phyloP scores from a whole-genome alignment of 1,140 invertebrate species.

The Physella acuta region DNA sequence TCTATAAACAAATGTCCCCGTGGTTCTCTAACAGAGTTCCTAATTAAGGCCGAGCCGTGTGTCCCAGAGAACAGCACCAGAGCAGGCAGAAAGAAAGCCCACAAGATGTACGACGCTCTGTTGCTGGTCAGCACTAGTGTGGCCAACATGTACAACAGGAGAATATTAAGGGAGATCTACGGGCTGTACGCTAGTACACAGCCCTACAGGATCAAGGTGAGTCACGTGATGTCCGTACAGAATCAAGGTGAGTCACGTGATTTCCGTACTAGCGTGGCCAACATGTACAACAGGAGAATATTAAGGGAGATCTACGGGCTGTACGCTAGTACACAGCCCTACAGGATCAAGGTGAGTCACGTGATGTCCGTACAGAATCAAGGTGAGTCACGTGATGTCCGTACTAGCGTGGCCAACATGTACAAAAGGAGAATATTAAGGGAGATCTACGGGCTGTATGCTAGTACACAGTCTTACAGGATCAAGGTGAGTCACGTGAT shows the following conservation, averaged over 20 bases:
- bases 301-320: not conserved
- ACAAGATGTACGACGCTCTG: constrained; percentile 2
- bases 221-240: not conserved
- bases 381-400: not conserved
- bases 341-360: not conserved
- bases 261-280: not conserved
- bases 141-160: not conserved
- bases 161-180: constrained; percentile 4
- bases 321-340: not conserved
- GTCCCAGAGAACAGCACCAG: not conserved
- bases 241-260: not conserved
- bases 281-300: not conserved
- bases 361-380: not conserved
- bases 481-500: constrained; percentile 6
- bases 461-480: constrained; percentile 14
- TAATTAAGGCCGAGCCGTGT: constrained; percentile 2
- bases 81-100: not conserved
- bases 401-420: not conserved
- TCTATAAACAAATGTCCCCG: too few species aligned
- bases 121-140: constrained; percentile 17
- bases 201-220: constrained; percentile 23
- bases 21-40: constrained; percentile 8
- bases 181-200: not conserved
- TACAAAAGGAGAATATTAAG: not conserved
- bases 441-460: constrained; percentile 1